Evolutionary conservation across 1,140 invertebrate genomes (phyloP), one percentile per base, ranked within the genome.

Genomic region (Drosophila cardini): DNA sequence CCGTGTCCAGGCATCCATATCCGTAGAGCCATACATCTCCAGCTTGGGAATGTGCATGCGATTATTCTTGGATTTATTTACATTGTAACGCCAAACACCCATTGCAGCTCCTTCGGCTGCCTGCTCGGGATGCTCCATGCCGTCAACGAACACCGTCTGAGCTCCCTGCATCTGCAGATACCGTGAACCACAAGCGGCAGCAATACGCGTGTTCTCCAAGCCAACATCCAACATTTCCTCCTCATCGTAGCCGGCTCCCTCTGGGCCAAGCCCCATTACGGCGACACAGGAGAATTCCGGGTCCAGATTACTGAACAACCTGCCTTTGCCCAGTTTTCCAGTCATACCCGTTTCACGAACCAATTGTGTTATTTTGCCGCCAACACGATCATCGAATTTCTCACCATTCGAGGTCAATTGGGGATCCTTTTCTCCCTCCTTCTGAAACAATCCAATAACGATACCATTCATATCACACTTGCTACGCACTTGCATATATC

Each of bases 71-170:
- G 90, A 89, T 76, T 94, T 94, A 56, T 95, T 93, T 46, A 95
- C 94, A 86, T 95, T 94, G 91, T 95, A 96, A 3, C 92, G 90
- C 93, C 94, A 96, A 3, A 95, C 80, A 30, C 93, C 93, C 52
- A 97, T 92, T 18, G 93, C 90, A n/a, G 94, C 94, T 0, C 95
- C 96, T 91, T 97, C 96, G 8, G 96, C 96, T 4, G 95, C 95
- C 60, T 95, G 95, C 92, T 96, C 95, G 5, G 95, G 93, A 90
- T 95, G 94, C n/a, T 94, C 94, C 92, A 96, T 95, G 0, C 94
- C 94, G 83, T 96, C 96, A 2, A 97, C 93, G 21, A 94, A 90
- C 18, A 96, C 94, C 7, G 93, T 69, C 4, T 87, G 92, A 18
- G 95, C 94, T 0, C 94, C 93, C 57, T 94, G 92, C 21, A 93